These are phyloP conservation scores for Odontocerum albicorne DNA, from an alignment of 2,888 invertebrate genomes.

Conservation along the genomic window DNA sequence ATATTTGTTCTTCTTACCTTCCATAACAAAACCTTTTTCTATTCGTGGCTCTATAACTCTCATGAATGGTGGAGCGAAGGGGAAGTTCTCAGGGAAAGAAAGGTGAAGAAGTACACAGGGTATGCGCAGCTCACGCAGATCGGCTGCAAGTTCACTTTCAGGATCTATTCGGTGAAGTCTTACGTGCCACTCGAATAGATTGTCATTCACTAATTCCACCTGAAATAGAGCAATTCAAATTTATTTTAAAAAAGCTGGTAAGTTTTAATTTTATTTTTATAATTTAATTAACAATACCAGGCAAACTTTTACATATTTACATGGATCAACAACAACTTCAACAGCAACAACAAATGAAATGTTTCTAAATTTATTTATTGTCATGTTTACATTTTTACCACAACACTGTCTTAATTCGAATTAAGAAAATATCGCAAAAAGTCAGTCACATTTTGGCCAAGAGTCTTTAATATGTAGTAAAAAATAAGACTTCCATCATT, in stretches of 20 bases:
- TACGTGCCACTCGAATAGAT: slow-evolving; percentile 87
- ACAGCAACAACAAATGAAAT: too few species aligned
- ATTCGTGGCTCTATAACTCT: slow-evolving; percentile 78
- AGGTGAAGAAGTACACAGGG: slow-evolving; percentile 76
- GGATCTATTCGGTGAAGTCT: slow-evolving; percentile 79
- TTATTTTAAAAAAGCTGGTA: not conserved
- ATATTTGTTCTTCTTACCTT: slow-evolving; percentile 61
- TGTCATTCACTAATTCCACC: slow-evolving; percentile 83
- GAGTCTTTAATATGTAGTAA: too few species aligned
- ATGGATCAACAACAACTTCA: too few species aligned
- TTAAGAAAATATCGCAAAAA: too few species aligned
- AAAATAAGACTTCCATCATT: too few species aligned
- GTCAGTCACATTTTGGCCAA: too few species aligned
- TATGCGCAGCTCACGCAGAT: slow-evolving; percentile 77
- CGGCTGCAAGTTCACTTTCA: slow-evolving; percentile 80
- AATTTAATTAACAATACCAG: too few species aligned
- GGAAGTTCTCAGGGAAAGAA: slow-evolving; percentile 86
- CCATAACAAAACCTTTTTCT: slow-evolving; percentile 87
- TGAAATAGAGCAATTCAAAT: slow-evolving; percentile 41
- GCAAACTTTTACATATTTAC: too few species aligned
- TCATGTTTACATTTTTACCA: too few species aligned
- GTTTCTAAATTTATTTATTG: too few species aligned
- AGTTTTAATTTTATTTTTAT: not conserved
- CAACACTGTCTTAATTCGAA: too few species aligned
- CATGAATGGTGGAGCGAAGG: slow-evolving; percentile 86